A percentile compares a stretch with the other conserved stretches of the same genome.
phyloP scores from a whole-genome alignment of 2,888 invertebrate species.

The Physocephala rufipes region DNA sequence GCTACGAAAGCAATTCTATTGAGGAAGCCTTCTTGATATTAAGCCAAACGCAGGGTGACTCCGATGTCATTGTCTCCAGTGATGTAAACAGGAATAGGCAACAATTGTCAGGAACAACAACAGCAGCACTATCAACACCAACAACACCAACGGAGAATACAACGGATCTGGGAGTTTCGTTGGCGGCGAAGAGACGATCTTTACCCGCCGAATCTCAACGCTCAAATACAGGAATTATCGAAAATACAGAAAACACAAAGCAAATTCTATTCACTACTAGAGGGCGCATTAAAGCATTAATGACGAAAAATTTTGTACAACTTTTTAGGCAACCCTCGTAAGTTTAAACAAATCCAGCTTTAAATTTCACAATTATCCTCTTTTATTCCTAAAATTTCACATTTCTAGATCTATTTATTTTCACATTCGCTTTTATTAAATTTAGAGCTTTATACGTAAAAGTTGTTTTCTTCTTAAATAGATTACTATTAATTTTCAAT shows the following conservation, averaged over 20 bases:
- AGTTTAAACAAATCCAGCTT: too few relatives aligned
- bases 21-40: constrained; percentile 90
- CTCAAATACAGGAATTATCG: constrained; percentile 33
- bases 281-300: constrained; percentile 71
- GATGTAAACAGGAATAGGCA: constrained; percentile 43
- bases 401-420: too few relatives aligned
- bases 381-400: too few relatives aligned
- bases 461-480: constrained; percentile 8
- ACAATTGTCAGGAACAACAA: constrained; percentile 49
- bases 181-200: constrained; percentile 51
- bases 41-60: constrained; percentile 69
- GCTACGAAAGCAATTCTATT: constrained; percentile 76
- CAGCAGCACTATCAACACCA: constrained; percentile 48
- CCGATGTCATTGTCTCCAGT: constrained; percentile 56
- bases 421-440: too few relatives aligned
- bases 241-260: constrained; percentile 54
- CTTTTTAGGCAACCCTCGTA: constrained; percentile 78
- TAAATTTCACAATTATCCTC: too few relatives aligned
- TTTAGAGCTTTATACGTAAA: too few relatives aligned
- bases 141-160: constrained; percentile 55
- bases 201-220: constrained; percentile 42
- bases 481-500: neutral
- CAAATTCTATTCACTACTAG: constrained; percentile 61
- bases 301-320: constrained; percentile 76
- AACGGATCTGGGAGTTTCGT: constrained; percentile 51